Evolutionary conservation across 2,797 vertebrate genomes (phyloP).

Genomic region (Phataginus tetradactyla): DNA sequence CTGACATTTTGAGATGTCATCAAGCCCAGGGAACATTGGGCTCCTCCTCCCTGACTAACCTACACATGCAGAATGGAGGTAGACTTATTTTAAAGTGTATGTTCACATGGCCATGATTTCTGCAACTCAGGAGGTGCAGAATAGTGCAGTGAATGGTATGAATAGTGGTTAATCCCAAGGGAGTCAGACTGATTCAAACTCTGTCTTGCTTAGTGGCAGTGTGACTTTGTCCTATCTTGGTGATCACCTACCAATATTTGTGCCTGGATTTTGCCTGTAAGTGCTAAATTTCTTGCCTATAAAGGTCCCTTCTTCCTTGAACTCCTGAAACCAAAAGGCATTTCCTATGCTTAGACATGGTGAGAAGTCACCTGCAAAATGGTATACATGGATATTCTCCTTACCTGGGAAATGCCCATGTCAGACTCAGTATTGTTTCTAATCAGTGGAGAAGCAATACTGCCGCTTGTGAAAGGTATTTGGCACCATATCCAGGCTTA

Average conservation of each 20-base stretch:
- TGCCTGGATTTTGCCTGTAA: not conserved
- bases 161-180: not conserved
- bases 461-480: conserved; percentile 1
- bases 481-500: not conserved
- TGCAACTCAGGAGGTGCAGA: not conserved
- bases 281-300: not conserved
- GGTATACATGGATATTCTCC: not conserved
- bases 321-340: not conserved
- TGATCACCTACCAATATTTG: not conserved
- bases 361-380: not conserved
- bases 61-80: not conserved
- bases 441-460: not conserved
- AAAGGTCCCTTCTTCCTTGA: not conserved
- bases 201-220: not conserved
- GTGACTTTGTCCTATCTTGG: not conserved
- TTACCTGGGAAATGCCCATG: not conserved
- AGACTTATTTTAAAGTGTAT: not conserved
- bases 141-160: not conserved
- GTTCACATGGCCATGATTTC: not conserved
- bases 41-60: not conserved
- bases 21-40: not conserved
- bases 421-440: not conserved
- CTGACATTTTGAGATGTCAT: not conserved
- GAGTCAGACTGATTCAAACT: not conserved
- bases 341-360: not conserved